These are phyloP conservation scores for Nipponacmea schrenckii DNA, from an alignment of 2,888 invertebrate genomes.

Conservation along the genomic window DNA sequence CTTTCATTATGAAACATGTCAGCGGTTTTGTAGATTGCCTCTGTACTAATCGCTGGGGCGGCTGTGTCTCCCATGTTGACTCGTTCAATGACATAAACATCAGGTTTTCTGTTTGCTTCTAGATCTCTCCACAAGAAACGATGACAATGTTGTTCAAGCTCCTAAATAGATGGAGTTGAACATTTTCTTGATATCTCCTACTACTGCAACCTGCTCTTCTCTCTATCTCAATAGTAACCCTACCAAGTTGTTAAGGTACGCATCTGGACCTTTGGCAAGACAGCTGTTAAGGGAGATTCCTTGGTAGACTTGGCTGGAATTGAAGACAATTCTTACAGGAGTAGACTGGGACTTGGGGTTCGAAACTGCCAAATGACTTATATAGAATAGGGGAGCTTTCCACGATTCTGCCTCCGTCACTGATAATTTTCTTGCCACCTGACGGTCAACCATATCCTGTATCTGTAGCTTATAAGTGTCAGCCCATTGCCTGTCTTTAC, in stretches of 20 bases:
- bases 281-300: constrained; percentile 10
- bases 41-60: constrained; percentile 5
- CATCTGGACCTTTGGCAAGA: constrained; percentile 14
- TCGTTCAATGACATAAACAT: constrained; percentile 7
- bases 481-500: constrained; percentile 5
- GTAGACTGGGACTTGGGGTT: constrained; percentile 13
- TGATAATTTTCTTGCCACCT: constrained; percentile 10
- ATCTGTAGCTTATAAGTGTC: constrained; percentile 2
- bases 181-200: constrained; percentile 15
- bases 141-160: constrained; percentile 11
- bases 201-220: background rate
- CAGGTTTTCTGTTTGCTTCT: background rate
- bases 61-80: constrained; percentile 18
- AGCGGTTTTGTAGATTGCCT: constrained; percentile 15
- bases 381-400: constrained; percentile 10
- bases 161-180: constrained; percentile 5
- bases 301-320: constrained; percentile 5
- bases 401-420: background rate
- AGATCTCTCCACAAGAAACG: constrained; percentile 16
- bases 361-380: constrained; percentile 6
- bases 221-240: constrained; percentile 11
- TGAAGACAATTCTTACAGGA: constrained; percentile 14
- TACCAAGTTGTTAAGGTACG: constrained; percentile 9
- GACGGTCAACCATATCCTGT: constrained; percentile 9
- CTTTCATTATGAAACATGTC: constrained; percentile 7